Conservation (phyloP, 2,888 invertebrate genomes). For the Mythimna loreyi region DNA sequence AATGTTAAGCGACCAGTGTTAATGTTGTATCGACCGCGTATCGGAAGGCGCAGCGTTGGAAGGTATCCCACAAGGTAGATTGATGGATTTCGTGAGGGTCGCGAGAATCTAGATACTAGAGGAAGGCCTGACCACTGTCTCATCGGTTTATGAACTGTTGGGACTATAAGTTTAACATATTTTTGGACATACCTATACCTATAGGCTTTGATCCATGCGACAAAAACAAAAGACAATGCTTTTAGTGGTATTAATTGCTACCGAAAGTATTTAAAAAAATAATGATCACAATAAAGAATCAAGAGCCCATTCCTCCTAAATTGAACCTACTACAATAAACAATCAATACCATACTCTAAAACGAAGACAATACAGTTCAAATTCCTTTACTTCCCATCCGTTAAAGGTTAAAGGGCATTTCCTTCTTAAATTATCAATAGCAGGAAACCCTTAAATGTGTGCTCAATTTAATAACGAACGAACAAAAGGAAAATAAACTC, state of each 20-base stretch:
- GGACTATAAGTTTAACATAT: too few relatives aligned
- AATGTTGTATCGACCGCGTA: too few relatives aligned
- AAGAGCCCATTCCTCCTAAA: neutral
- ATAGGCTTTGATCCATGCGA: neutral
- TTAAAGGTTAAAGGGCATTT: slow-evolving; percentile 56
- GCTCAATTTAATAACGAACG: slow-evolving; percentile 56
- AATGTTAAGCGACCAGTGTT: too few relatives aligned
- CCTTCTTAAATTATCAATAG: slow-evolving; percentile 73
- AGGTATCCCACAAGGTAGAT: too few relatives aligned
- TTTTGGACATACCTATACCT: neutral
- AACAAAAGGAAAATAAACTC: slow-evolving; percentile 3
- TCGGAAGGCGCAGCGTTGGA: too few relatives aligned
- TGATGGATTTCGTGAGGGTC: too few relatives aligned
- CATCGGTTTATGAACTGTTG: too few relatives aligned
- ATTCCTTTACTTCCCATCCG: slow-evolving; percentile 4
- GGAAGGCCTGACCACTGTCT: too few relatives aligned
- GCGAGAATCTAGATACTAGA: too few relatives aligned
- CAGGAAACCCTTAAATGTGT: slow-evolving; percentile 69
- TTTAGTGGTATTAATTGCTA: neutral
- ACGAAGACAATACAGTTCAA: neutral
- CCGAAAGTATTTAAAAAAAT: slow-evolving; percentile 13
- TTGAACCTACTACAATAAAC: neutral
- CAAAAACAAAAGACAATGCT: neutral
- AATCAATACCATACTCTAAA: neutral
- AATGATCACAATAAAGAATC: slow-evolving; percentile 20